phyloP scores from a whole-genome alignment of 2,797 vertebrate species.

The Trachops cirrhosus region DNA sequence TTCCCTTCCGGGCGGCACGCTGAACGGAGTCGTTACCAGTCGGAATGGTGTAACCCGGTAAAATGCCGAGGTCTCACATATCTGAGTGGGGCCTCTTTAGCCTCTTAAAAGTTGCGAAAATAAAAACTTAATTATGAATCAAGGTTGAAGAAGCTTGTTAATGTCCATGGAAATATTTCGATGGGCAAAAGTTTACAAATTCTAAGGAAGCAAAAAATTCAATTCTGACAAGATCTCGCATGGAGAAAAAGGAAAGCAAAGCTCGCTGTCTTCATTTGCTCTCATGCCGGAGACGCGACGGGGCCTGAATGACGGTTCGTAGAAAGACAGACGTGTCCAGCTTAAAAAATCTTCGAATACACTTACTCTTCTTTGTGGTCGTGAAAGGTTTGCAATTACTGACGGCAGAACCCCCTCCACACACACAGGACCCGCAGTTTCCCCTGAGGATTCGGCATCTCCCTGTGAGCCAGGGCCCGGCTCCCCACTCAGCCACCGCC shows the following conservation, averaged over 20 bases:
- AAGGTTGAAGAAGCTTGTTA: neutral
- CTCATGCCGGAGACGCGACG: neutral
- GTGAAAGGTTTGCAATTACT: neutral
- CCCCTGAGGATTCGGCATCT: neutral
- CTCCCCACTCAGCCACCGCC: accelerated
- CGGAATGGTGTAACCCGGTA: neutral
- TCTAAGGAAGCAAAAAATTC: neutral
- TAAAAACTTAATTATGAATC: neutral
- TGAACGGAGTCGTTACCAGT: neutral
- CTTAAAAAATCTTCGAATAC: neutral
- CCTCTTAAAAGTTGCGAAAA: neutral
- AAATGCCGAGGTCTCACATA: neutral
- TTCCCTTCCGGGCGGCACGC: neutral
- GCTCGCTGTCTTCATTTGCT: neutral
- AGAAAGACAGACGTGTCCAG: neutral
- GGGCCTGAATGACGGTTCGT: neutral
- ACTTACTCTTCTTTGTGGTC: neutral
- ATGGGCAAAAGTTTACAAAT: neutral
- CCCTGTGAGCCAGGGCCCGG: neutral
- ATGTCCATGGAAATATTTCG: neutral
- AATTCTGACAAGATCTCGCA: neutral
- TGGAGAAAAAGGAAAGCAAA: neutral
- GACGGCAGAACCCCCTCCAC: accelerated
- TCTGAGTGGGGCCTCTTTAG: neutral
- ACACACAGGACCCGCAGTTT: accelerated